A percentile compares a stretch with the other conserved stretches of the same genome.
These are phyloP conservation scores for Ammodytes marinus DNA, from an alignment of 2,113 vertebrate species.

Conservation along the genomic window DNA sequence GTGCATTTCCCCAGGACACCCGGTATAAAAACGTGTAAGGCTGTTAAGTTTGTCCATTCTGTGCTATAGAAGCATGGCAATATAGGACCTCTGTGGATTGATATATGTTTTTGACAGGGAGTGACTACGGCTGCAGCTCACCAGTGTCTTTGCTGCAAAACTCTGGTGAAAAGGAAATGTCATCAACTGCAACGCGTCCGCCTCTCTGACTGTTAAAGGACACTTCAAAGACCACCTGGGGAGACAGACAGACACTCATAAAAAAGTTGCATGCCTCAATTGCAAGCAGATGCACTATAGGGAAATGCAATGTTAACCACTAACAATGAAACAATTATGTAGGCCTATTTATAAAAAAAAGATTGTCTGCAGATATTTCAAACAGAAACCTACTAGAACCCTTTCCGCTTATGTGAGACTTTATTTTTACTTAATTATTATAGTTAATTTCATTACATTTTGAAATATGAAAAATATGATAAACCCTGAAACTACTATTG, in stretches of 20 bases:
- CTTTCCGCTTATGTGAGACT: background rate
- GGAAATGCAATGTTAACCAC: background rate
- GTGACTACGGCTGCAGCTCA: constrained; percentile 56
- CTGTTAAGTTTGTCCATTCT: too few relatives aligned
- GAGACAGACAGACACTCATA: background rate
- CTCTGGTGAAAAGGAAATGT: constrained; percentile 93
- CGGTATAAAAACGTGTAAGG: too few relatives aligned
- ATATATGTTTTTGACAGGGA: background rate
- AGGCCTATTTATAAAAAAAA: too few relatives aligned
- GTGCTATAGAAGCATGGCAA: too few relatives aligned
- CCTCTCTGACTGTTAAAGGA: constrained; percentile 93
- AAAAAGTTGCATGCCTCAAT: background rate
- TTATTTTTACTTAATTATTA: background rate
- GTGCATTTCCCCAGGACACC: too few relatives aligned
- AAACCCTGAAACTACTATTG: too few relatives aligned
- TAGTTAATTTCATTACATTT: background rate
- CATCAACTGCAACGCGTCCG: constrained; percentile 92
- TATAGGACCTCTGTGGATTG: too few relatives aligned
- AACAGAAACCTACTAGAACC: background rate
- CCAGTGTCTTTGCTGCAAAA: constrained; percentile 91
- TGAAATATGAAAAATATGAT: too few relatives aligned
- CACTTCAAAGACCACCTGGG: constrained; percentile 95
- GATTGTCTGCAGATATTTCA: background rate
- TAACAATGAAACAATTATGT: background rate
- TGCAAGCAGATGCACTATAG: background rate